Conservation (phyloP, 2,888 invertebrate genomes). For the Drosophila mulleri region DNA sequence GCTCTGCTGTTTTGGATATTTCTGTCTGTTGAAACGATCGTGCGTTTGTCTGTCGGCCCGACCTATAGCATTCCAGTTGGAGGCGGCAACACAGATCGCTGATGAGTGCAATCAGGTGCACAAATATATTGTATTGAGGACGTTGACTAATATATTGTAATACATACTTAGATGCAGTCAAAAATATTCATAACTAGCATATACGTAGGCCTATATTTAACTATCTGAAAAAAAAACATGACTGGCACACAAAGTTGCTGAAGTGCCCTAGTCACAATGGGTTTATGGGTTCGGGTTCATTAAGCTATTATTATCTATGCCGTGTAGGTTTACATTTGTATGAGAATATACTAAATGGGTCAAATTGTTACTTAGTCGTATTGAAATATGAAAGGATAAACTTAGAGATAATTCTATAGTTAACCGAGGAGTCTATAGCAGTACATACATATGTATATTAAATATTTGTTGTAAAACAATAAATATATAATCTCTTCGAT, state of each 20-base stretch:
- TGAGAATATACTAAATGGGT: not conserved
- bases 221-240: not conserved
- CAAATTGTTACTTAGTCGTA: not conserved
- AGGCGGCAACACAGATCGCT: constrained; percentile 27
- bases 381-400: not conserved
- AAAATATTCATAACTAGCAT: not conserved
- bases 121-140: not conserved
- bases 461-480: not conserved
- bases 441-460: too few species aligned
- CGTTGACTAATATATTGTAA: not conserved
- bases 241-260: not conserved
- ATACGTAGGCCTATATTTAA: not conserved
- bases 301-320: not conserved
- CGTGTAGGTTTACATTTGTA: not conserved
- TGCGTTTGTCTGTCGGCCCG: not conserved
- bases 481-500: too few species aligned
- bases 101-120: constrained; percentile 48
- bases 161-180: not conserved
- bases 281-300: not conserved
- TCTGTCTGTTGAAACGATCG: constrained; percentile 38
- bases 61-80: constrained; percentile 45
- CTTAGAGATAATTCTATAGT: not conserved
- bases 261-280: not conserved
- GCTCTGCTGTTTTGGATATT: constrained; percentile 30
- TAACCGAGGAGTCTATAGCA: too few species aligned